A percentile compares a stretch with the other conserved stretches of the same genome.
Evolutionary conservation across 2,888 invertebrate genomes (phyloP).

Genomic region (Camptogramma bilineatum): DNA sequence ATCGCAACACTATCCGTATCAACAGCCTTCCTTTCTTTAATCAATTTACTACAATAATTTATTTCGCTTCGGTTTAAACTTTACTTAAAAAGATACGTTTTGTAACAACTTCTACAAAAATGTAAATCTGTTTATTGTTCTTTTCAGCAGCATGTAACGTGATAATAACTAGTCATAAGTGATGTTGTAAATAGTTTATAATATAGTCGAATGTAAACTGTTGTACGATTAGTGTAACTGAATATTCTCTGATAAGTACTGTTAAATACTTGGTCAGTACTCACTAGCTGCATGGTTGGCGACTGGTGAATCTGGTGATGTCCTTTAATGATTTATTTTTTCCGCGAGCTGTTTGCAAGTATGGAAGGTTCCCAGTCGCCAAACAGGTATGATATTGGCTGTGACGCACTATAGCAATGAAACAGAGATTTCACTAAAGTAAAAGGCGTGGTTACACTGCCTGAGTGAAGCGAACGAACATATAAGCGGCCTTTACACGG

Average conservation of each 20-base stretch:
- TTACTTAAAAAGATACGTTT: neutral
- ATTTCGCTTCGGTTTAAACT: slow-evolving; percentile 9
- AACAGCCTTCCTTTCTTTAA: slow-evolving; percentile 36
- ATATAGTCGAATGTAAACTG: slow-evolving; percentile 60
- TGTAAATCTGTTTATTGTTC: slow-evolving; percentile 37
- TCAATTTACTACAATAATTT: slow-evolving; percentile 45
- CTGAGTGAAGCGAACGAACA: neutral
- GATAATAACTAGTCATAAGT: slow-evolving; percentile 83
- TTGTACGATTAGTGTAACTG: slow-evolving; percentile 58
- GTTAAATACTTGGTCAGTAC: slow-evolving; percentile 44
- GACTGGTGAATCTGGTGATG: neutral
- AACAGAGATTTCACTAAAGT: neutral
- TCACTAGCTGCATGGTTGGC: neutral
- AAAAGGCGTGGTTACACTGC: neutral
- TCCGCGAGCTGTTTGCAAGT: neutral
- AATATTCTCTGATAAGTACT: slow-evolving; percentile 58
- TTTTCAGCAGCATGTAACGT: slow-evolving; percentile 75
- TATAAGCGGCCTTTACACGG: too few relatives aligned
- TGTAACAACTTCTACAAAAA: slow-evolving; percentile 46
- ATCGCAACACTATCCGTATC: slow-evolving; percentile 40
- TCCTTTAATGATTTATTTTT: neutral
- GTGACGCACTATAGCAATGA: neutral
- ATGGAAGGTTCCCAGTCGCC: slow-evolving; percentile 22
- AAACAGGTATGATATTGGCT: neutral
- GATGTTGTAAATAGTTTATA: slow-evolving; percentile 72